Base-by-base conservation (phyloP, 2,797 vertebrate species). In the Choloepus didactylus region DNA sequence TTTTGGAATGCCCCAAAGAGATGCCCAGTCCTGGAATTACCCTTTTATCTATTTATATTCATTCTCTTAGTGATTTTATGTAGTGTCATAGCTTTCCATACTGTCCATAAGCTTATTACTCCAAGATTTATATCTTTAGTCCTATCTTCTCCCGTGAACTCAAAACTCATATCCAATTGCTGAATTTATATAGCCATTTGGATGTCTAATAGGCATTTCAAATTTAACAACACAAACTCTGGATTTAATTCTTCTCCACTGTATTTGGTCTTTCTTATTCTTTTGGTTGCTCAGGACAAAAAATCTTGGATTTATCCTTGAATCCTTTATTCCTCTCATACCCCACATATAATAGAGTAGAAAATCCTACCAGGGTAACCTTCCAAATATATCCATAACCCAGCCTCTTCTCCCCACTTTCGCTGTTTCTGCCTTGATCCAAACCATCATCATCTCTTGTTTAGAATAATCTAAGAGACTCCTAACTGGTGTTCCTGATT, bases 81-180 rank as follows among this genome's bases (percentile, higher is more conserved):
- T 93, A 64, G 31, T 66, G 64, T 29, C 38, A 38, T 79, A 12
- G 25, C 35, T 95, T 70, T 81, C 69, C 56, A 15, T 44, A 15
- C 9, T 2, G 23, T 38, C 44, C 27, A 59, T 79, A 72, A 49
- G 29, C 41, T 73, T 9, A 54, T 75, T n/a, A 69, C 69, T 72
- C 21, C 25, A 54, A 79, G 83, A 92, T 91, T 76, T 88, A 14
- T 85, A 56, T 60, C 59, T 89, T 77, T 83, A 82, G 56, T 19
- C 7, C 29, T 46, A 8, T 2, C 25, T 91, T 84, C 29, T 94
- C 15, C 73, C 46, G 41, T 73, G 73, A 89, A 92, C 46, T 79
- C 41, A 46, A 85, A 41, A 59, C 11, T 77, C 23, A 44, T 54
- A 82, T 64, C 25, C 27, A 73, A 29, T 60, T 66, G 6, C 21